Conservation (phyloP, 1,140 invertebrate genomes). For the Drosophila nasuta region DNA sequence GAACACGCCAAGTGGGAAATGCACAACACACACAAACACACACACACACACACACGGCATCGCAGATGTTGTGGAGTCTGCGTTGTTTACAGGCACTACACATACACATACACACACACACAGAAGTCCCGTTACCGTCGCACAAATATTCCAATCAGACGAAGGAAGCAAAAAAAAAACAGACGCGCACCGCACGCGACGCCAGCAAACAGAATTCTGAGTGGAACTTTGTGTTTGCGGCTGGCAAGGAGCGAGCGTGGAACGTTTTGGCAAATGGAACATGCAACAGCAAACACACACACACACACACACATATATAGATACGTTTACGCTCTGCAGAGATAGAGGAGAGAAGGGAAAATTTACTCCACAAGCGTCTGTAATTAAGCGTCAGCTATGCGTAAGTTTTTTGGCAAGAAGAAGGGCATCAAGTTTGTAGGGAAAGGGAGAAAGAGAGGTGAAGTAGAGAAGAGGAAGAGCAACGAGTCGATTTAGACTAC, state of each 20-base stretch:
- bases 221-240: conserved; percentile 48
- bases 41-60: conserved; percentile 16
- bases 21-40: conserved; percentile 42
- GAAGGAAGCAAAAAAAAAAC: conserved; percentile 22
- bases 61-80: conserved; percentile 59
- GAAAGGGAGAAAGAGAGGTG: neutral
- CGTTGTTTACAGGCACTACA: conserved; percentile 54
- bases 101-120: conserved; percentile 21
- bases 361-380: conserved; percentile 43
- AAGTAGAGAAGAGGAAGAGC: neutral
- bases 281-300: conserved; percentile 7
- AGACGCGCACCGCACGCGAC: conserved; percentile 67
- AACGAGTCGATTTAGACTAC: conserved; percentile 2
- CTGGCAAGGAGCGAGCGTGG: conserved; percentile 54
- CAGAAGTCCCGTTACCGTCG: conserved; percentile 40
- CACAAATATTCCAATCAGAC: conserved; percentile 54
- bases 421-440: neutral
- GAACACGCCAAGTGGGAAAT: conserved; percentile 79
- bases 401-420: conserved; percentile 40
- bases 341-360: neutral
- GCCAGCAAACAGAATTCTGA: conserved; percentile 74
- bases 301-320: no score
- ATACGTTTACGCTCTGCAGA: neutral
- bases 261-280: conserved; percentile 55
- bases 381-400: conserved; percentile 65